Evolutionary conservation across 1,140 invertebrate species (phyloP).

Genomic region (Phortica variegata): DNA sequence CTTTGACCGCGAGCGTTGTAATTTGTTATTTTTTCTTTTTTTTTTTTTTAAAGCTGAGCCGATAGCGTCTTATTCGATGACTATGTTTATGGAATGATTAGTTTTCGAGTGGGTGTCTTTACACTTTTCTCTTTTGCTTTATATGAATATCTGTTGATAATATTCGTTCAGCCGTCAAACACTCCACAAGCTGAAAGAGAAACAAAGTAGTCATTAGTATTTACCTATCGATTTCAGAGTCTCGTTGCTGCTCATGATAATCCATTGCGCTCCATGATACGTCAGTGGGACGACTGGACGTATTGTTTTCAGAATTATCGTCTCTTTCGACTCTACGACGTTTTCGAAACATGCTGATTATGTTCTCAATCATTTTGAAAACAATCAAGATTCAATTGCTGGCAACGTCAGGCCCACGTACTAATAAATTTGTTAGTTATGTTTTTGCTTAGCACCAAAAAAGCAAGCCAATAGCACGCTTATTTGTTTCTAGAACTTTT

Average conservation of each 20-base stretch:
- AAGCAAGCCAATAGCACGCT: too few species aligned
- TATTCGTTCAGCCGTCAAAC: conserved; percentile 17
- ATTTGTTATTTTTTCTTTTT: conserved; percentile 5
- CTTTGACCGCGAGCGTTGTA: conserved; percentile 2
- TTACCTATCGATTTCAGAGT: conserved; percentile 38
- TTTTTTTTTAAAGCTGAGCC: conserved; percentile 7
- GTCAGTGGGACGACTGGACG: conserved; percentile 9
- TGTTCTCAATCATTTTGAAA: conserved; percentile 47
- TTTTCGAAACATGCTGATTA: conserved; percentile 45
- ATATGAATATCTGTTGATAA: not conserved
- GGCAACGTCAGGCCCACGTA: too few species aligned
- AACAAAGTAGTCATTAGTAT: conserved; percentile 31
- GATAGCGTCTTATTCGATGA: conserved; percentile 11
- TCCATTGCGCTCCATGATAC: conserved; percentile 1
- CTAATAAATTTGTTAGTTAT: too few species aligned
- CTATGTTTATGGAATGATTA: conserved; percentile 40
- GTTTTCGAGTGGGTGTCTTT: conserved; percentile 35
- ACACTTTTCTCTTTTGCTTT: not conserved
- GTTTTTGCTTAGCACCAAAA: not conserved
- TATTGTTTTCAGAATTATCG: conserved; percentile 8
- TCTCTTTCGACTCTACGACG: conserved; percentile 20
- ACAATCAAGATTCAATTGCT: too few species aligned
- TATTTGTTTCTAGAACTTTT: too few species aligned
- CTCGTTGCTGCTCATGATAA: conserved; percentile 13
- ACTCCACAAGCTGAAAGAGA: conserved; percentile 32